Evolutionary conservation across 1,140 invertebrate species (phyloP).

Genomic region (Drosophila gunungcola): DNA sequence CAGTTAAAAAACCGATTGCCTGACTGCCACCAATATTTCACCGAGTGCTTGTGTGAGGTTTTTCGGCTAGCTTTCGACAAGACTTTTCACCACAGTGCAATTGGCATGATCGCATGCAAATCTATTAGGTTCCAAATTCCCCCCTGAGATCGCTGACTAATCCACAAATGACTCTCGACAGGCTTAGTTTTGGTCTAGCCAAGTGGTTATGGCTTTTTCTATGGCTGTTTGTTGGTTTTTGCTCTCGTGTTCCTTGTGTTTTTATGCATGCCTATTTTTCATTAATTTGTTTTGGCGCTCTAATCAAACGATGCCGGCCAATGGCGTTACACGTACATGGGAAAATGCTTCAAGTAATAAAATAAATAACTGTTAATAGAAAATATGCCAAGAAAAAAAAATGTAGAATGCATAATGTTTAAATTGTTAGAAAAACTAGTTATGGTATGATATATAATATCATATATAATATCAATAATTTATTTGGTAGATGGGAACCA

Average conservation of each 20-base stretch:
- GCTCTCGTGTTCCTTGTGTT: slow-evolving; percentile 12
- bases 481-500: too few species aligned
- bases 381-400: neutral
- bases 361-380: neutral
- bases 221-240: neutral
- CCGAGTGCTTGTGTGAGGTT: neutral
- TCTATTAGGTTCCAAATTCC: slow-evolving; percentile 15
- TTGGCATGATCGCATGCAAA: slow-evolving; percentile 37
- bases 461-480: too few species aligned
- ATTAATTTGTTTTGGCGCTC: slow-evolving; percentile 59
- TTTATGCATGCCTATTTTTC: slow-evolving; percentile 6
- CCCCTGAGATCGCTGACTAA: slow-evolving; percentile 17
- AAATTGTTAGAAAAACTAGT: too few species aligned
- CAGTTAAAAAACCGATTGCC: neutral
- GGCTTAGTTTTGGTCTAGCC: slow-evolving; percentile 14
- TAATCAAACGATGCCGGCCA: slow-evolving; percentile 19
- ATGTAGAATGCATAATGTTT: too few species aligned
- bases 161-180: slow-evolving; percentile 30
- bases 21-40: slow-evolving; percentile 22
- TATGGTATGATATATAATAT: too few species aligned
- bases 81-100: slow-evolving; percentile 26
- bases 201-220: slow-evolving; percentile 8
- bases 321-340: neutral
- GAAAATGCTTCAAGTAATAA: neutral
- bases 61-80: neutral